phyloP scores from a whole-genome alignment of 2,888 invertebrate genomes.

The Harpalus rubripes region DNA sequence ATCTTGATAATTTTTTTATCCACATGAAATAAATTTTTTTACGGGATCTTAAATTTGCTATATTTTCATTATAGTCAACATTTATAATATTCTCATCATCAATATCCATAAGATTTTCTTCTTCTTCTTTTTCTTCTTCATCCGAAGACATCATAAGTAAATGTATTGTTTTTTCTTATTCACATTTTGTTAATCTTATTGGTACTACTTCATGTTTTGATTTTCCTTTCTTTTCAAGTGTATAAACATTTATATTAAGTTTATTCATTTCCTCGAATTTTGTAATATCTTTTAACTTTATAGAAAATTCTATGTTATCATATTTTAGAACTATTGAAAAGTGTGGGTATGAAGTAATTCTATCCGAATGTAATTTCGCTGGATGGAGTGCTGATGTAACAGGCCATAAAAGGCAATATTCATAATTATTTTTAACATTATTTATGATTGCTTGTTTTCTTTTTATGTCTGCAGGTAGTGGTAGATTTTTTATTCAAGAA shows the following conservation, averaged over 20 bases:
- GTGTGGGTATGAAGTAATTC: constrained; percentile 67
- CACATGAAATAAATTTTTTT: constrained; percentile 58
- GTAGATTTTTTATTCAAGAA: constrained; percentile 36
- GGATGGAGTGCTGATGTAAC: constrained; percentile 68
- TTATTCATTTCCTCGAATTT: constrained; percentile 69
- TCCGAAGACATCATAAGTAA: constrained; percentile 60
- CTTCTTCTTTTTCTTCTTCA: constrained; percentile 21
- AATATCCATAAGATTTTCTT: constrained; percentile 44
- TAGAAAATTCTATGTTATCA: constrained; percentile 68
- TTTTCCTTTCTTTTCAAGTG: not conserved
- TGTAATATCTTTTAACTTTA: constrained; percentile 62
- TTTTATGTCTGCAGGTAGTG: constrained; percentile 67
- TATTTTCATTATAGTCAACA: constrained; percentile 25
- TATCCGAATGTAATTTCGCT: constrained; percentile 14
- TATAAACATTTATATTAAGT: constrained; percentile 69
- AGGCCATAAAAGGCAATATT: constrained; percentile 69
- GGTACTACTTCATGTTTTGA: constrained; percentile 66
- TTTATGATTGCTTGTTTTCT: constrained; percentile 69
- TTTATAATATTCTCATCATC: not conserved
- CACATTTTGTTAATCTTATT: constrained; percentile 65
- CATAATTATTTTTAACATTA: constrained; percentile 70
- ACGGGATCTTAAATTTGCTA: not conserved
- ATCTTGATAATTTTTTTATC: constrained; percentile 67
- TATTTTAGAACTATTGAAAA: constrained; percentile 67
- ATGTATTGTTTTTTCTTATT: constrained; percentile 64